A percentile compares a stretch with the other conserved stretches of the same genome.
These are phyloP conservation scores for Delia radicum DNA, from an alignment of 1,140 invertebrate species.

Conservation along the genomic window DNA sequence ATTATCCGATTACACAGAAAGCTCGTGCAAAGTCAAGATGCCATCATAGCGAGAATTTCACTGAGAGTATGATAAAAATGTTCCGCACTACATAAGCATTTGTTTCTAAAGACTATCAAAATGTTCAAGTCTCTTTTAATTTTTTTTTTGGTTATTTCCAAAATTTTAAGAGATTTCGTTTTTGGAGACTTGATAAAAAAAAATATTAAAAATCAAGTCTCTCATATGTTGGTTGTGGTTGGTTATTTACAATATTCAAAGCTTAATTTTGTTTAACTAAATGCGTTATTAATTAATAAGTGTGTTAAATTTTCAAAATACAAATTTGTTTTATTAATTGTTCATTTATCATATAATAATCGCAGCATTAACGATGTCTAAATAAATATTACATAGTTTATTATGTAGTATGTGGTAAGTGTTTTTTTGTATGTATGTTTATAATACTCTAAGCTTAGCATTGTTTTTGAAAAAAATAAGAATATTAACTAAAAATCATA, in stretches of 20 bases:
- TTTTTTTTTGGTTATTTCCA: background rate
- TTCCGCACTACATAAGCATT: background rate
- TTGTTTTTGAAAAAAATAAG: too few relatives aligned
- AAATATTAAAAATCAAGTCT: background rate
- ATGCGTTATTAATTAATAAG: constrained; percentile 6
- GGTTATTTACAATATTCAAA: constrained; percentile 9
- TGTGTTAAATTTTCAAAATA: constrained; percentile 21
- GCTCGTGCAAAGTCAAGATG: background rate
- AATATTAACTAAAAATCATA: too few relatives aligned
- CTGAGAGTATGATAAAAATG: background rate
- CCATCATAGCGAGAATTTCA: background rate
- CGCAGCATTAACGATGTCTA: background rate
- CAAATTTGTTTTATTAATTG: constrained; percentile 11
- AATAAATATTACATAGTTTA: constrained; percentile 9
- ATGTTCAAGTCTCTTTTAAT: background rate
- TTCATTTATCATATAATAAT: constrained; percentile 6
- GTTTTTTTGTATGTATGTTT: background rate
- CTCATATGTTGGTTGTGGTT: too few relatives aligned
- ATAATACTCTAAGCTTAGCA: too few relatives aligned
- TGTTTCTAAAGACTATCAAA: too few relatives aligned
- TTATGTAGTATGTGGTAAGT: constrained; percentile 10
- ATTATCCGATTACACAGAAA: constrained; percentile 18
- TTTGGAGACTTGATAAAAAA: background rate
- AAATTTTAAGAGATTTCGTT: background rate
- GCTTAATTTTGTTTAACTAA: constrained; percentile 10